Conservation (phyloP, 2,797 vertebrate species). For the Ceyx erithaca region DNA sequence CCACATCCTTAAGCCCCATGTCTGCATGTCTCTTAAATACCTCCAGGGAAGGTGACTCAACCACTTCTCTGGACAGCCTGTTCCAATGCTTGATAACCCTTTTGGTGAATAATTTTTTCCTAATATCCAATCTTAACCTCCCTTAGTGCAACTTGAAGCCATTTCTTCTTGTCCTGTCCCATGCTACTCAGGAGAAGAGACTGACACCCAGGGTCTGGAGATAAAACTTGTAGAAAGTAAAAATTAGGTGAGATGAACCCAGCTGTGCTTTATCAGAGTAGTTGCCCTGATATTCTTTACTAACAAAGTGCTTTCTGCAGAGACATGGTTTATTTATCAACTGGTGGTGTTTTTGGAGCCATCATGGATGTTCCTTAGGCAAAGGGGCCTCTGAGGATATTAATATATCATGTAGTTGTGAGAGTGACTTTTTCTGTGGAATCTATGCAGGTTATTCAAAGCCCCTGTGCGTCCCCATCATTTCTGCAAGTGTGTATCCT, state of each 20-base stretch:
- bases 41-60: too few relatives aligned
- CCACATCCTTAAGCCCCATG: too few relatives aligned
- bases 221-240: neutral
- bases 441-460: neutral
- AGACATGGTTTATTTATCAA: neutral
- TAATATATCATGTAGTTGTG: too few relatives aligned
- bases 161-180: too few relatives aligned
- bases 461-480: rapidly evolving
- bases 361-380: neutral
- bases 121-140: too few relatives aligned
- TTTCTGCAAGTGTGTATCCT: neutral
- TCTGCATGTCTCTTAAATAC: too few relatives aligned
- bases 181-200: too few relatives aligned
- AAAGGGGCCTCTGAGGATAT: neutral
- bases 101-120: too few relatives aligned
- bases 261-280: neutral
- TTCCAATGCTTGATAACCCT: too few relatives aligned
- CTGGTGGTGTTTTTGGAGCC: neutral
- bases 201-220: neutral
- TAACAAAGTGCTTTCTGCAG: neutral
- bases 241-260: neutral
- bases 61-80: too few relatives aligned
- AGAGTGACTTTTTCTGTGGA: neutral
- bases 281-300: neutral
- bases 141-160: too few relatives aligned